Evolutionary conservation across 2,888 invertebrate species (phyloP).

Genomic region (Leptinotarsa rubiginosa): DNA sequence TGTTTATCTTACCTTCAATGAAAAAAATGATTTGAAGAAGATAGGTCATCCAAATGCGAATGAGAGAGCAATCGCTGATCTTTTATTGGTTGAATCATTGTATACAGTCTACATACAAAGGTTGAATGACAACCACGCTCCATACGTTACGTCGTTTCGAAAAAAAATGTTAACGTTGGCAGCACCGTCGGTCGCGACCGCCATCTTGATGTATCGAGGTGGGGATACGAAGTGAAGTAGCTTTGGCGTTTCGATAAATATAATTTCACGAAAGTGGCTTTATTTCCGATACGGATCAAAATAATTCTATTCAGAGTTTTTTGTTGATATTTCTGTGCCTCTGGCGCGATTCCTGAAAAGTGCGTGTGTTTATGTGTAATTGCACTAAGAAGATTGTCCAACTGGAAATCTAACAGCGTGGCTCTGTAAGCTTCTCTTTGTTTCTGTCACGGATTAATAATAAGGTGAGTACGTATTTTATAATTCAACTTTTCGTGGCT

Average conservation of each 20-base stretch:
- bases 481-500: constrained; percentile 1
- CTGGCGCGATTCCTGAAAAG: constrained; percentile 54
- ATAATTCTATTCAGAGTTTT: constrained; percentile 1
- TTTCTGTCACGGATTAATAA: constrained; percentile 63
- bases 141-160: not conserved
- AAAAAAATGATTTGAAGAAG: too few relatives aligned
- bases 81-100: too few relatives aligned
- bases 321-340: not conserved
- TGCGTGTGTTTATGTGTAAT: constrained; percentile 63
- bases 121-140: too few relatives aligned
- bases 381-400: constrained; percentile 59
- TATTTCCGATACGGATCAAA: not conserved
- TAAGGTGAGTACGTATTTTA: constrained; percentile 20
- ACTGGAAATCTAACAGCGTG: constrained; percentile 66
- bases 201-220: constrained; percentile 66
- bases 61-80: too few relatives aligned
- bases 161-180: constrained; percentile 1
- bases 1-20: too few relatives aligned
- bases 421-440: constrained; percentile 67
- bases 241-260: constrained; percentile 57
- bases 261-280: constrained; percentile 63
- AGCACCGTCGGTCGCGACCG: constrained; percentile 58
- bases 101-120: too few relatives aligned
- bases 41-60: not conserved
- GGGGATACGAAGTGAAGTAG: constrained; percentile 65